phyloP scores from a whole-genome alignment of 2,113 vertebrate species.

The Sorex araneus region DNA sequence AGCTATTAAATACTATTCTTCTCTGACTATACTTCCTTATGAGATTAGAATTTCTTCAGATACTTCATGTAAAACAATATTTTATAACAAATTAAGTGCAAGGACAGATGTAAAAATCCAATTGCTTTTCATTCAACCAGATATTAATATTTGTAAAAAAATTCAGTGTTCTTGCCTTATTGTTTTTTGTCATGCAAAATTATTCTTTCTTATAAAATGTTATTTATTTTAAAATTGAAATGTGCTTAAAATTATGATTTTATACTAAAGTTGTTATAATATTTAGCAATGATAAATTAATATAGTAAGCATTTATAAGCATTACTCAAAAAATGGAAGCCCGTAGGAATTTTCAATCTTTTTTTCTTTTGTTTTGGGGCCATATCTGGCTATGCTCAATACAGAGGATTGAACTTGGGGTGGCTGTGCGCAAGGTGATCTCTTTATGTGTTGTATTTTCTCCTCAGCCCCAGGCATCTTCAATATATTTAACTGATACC shows the following conservation, averaged over 20 bases:
- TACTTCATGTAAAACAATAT: constrained; percentile 8
- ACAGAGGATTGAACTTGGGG: no score
- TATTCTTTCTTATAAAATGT: constrained; percentile 33
- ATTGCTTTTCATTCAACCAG: constrained; percentile 1
- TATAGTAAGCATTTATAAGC: constrained; percentile 14
- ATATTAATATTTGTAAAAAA: constrained; percentile 39
- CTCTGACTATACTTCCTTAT: constrained; percentile 19
- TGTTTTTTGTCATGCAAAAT: constrained; percentile 28
- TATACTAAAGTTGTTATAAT: constrained; percentile 36
- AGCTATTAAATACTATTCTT: constrained; percentile 1
- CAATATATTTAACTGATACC: neutral
- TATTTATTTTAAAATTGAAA: constrained; percentile 6
- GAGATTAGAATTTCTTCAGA: constrained; percentile 14
- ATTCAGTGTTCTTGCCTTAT: neutral
- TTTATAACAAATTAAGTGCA: neutral
- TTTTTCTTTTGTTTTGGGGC: no score
- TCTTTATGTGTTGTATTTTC: no score
- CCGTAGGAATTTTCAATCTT: neutral
- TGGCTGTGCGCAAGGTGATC: no score
- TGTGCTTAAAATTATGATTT: constrained; percentile 9
- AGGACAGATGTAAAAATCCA: constrained; percentile 27
- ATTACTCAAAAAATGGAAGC: constrained; percentile 9
- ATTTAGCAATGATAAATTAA: neutral
- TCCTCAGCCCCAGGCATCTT: no score
- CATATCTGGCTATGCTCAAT: no score